Base-by-base conservation (phyloP, 1,140 invertebrate genomes). In the Mycetomoellerius zeteki region DNA sequence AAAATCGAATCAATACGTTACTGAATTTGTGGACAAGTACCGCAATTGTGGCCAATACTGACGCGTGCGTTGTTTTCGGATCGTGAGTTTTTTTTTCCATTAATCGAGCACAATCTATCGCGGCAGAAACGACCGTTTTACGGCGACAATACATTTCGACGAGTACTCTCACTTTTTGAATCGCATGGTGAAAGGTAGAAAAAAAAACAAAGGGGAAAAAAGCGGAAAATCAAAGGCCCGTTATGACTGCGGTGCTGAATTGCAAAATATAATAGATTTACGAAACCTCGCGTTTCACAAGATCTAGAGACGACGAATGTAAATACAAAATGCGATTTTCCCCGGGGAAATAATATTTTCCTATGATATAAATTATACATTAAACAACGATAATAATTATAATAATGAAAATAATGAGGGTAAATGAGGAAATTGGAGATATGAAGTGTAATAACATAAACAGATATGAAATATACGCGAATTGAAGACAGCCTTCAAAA, bases 151-250 rank as follows among this genome's bases (percentile, higher is more conserved):
- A 47, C 69, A 75, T 84, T 84, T 84, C 54, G 69, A 84, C 69
- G 80, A 84, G 54, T 47, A 60, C 80, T 84, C 56, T 84, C 69
- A 84, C 80, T 84, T 84, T 84, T 60, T 56, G 27, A 84, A 73
- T 84, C 56, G 43, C 27, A 14, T 1, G 4, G n/a, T 5, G n/a
- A 69, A 80, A 69, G 27, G 33, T 16, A 14, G n/a, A 7, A 30
- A 60, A 84, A 43, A 75, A 64, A 37, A 64, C 6, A 19, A 43
- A 58, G 12, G 3, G 10, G 50, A 54, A 52, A 85, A 65, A 10
- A 6, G 12, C n/a, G 10, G 8, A 54, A 54, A 78, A 77, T 52
- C 47, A 65, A 84, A 82, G 24, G 52, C 21, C 10, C 33, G 33
- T 69, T 47, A 24, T 16, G 54, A 60, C 14, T 4, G 10, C 37